Percentiles rank a stretch among this genome's conserved stretches.
These are phyloP conservation scores for Standfussiana lucernea DNA, from an alignment of 2,888 invertebrate species.

Conservation along the genomic window DNA sequence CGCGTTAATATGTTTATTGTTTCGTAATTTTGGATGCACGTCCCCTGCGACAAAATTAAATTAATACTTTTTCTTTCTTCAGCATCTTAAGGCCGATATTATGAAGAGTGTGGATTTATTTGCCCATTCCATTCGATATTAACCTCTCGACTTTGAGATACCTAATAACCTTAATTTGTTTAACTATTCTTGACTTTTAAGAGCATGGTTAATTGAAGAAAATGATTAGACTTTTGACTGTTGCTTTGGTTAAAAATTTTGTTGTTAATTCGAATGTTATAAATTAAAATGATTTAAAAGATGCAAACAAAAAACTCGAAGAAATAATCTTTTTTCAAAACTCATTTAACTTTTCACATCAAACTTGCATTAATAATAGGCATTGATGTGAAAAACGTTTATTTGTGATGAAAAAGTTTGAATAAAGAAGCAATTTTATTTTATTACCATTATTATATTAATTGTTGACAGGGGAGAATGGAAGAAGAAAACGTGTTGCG, in stretches of 20 bases:
- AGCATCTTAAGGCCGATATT: background rate
- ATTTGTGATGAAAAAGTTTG: background rate
- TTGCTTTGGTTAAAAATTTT: background rate
- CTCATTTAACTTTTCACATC: constrained; percentile 47
- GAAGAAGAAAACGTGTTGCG: too few species aligned
- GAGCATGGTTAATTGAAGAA: background rate
- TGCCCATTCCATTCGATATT: background rate
- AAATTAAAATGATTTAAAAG: constrained; percentile 23
- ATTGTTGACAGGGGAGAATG: too few species aligned
- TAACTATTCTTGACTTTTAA: background rate
- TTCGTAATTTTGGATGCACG: too few species aligned
- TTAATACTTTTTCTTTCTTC: too few species aligned
- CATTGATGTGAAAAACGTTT: background rate
- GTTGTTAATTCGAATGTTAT: background rate
- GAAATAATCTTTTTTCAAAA: constrained; percentile 31
- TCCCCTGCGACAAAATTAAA: too few species aligned
- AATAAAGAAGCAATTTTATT: background rate
- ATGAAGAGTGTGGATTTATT: background rate
- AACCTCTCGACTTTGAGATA: background rate
- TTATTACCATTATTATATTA: background rate
- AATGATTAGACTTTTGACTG: background rate
- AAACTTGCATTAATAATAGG: background rate
- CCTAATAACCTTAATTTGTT: background rate
- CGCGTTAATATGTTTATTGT: too few species aligned
- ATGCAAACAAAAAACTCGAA: constrained; percentile 27